Evolutionary conservation across 2,888 invertebrate genomes (phyloP).

Genomic region (Rhagonycha lutea): DNA sequence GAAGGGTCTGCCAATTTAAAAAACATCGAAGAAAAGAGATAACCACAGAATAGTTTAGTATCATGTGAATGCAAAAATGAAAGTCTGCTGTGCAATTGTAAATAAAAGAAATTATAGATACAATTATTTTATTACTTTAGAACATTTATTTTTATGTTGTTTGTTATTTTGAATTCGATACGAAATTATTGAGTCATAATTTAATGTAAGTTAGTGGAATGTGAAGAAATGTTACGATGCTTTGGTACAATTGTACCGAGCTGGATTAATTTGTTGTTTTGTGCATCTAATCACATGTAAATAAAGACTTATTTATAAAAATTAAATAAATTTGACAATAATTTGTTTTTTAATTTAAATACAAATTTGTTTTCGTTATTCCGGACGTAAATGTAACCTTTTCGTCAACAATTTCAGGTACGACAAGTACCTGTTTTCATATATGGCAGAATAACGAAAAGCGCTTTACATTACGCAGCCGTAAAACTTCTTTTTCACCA

Average conservation of each 20-base stretch:
- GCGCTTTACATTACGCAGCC: too few relatives aligned
- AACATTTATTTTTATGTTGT: background rate
- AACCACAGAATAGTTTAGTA: background rate
- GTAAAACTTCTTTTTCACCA: too few relatives aligned
- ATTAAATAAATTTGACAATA: background rate
- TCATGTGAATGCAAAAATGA: background rate
- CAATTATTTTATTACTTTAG: background rate
- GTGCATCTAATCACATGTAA: background rate
- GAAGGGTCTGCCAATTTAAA: slow-evolving; percentile 2
- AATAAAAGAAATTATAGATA: background rate
- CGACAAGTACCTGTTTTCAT: too few relatives aligned
- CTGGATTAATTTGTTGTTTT: background rate
- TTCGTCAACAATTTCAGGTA: too few relatives aligned
- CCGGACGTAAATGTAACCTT: too few relatives aligned
- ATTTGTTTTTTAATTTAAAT: background rate
- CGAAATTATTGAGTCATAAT: background rate
- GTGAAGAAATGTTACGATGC: background rate
- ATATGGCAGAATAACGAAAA: too few relatives aligned
- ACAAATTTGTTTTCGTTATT: too few relatives aligned
- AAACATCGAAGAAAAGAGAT: background rate
- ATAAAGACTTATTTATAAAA: background rate
- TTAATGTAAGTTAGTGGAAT: background rate
- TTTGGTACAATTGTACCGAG: background rate
- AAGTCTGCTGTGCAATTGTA: background rate
- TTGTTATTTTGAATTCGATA: background rate